A percentile compares a stretch with the other conserved stretches of the same genome.
These are phyloP conservation scores for Calameuta filiformis DNA, from an alignment of 2,888 invertebrate genomes.

Conservation along the genomic window DNA sequence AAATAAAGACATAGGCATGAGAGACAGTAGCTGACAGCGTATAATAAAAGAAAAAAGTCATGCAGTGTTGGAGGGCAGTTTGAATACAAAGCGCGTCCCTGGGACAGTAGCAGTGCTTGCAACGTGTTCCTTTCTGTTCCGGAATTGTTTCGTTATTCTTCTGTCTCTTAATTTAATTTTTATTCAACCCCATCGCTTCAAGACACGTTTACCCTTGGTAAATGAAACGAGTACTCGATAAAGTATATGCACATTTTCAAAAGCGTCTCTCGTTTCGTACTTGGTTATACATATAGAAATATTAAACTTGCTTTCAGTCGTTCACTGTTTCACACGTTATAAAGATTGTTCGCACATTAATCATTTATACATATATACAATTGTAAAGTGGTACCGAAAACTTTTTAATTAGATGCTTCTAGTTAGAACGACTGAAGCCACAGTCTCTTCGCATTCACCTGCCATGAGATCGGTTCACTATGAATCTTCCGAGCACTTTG, in stretches of 20 bases:
- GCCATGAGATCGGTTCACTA: neutral
- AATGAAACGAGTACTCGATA: neutral
- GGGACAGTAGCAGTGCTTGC: neutral
- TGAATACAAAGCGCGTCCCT: neutral
- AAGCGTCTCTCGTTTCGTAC: neutral
- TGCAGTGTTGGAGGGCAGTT: conserved; percentile 5
- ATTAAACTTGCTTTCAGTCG: neutral
- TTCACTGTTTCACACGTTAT: neutral
- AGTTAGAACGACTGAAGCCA: neutral
- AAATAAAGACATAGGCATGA: conserved; percentile 16
- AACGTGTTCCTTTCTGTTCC: neutral
- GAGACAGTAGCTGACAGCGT: neutral
- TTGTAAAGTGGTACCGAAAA: neutral
- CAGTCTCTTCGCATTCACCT: neutral
- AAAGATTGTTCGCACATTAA: neutral
- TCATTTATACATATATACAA: neutral
- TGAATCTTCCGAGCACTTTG: neutral
- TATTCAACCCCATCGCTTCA: neutral
- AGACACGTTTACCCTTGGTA: neutral
- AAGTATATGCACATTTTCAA: neutral
- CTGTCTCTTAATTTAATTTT: neutral
- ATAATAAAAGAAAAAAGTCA: conserved; percentile 17
- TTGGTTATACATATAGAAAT: neutral
- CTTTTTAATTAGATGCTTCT: neutral
- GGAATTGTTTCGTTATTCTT: neutral